These are phyloP conservation scores for Sphinx pinastri DNA, from an alignment of 2,888 invertebrate species.

Conservation along the genomic window DNA sequence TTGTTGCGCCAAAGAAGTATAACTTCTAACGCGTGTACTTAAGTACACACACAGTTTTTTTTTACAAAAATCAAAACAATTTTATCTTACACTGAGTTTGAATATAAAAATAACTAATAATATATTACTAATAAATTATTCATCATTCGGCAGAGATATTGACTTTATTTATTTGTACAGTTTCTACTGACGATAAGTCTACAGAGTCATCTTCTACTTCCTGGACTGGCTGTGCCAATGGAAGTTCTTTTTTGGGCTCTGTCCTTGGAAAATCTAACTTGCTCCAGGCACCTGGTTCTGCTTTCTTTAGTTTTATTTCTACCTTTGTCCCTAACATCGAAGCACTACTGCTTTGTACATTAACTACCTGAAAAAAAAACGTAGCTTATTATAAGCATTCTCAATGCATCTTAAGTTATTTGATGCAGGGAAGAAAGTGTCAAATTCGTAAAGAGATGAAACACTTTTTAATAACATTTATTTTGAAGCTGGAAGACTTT, in stretches of 20 bases:
- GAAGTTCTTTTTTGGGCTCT: constrained; percentile 49
- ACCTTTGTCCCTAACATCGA: constrained; percentile 95
- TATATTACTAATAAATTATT: background rate
- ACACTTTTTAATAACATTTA: no score
- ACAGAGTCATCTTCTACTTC: constrained; percentile 85
- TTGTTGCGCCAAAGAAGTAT: no score
- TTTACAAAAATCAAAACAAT: constrained; percentile 27
- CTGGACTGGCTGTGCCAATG: constrained; percentile 40
- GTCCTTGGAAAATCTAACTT: constrained; percentile 87
- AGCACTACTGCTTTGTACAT: constrained; percentile 87
- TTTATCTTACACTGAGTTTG: constrained; percentile 42
- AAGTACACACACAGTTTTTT: background rate
- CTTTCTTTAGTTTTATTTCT: constrained; percentile 95
- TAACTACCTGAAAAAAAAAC: constrained; percentile 86
- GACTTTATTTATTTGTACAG: constrained; percentile 61
- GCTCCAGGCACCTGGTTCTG: constrained; percentile 92
- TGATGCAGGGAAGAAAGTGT: no score
- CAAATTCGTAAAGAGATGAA: no score
- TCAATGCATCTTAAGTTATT: background rate
- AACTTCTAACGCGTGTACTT: no score
- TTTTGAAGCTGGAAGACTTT: no score
- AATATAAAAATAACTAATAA: background rate
- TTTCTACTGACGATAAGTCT: constrained; percentile 89
- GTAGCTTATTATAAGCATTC: background rate
- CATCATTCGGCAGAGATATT: constrained; percentile 51